phyloP scores from a whole-genome alignment of 2,113 vertebrate species.

The Rhineura floridana region DNA sequence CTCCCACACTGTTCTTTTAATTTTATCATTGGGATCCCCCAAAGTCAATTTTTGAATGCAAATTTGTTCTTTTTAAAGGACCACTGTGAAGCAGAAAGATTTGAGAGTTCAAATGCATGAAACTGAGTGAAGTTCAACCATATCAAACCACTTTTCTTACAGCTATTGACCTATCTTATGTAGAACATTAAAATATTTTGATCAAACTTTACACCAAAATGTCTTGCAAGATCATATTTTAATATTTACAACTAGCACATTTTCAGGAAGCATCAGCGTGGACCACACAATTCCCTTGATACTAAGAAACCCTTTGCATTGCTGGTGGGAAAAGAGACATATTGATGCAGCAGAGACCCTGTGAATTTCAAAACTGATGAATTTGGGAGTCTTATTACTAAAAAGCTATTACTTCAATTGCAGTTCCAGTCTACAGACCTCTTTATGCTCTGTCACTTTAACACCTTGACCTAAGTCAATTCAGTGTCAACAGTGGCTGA shows the following conservation, averaged over 20 bases:
- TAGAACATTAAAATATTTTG: neutral
- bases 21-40: constrained; percentile 34
- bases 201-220: constrained; percentile 1
- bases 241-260: neutral
- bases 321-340: neutral
- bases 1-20: constrained; percentile 42
- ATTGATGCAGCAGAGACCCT: too few species aligned
- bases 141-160: constrained; percentile 6
- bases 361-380: neutral
- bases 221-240: neutral
- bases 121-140: constrained; percentile 8
- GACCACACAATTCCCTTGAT: neutral
- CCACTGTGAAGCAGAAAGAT: constrained; percentile 4
- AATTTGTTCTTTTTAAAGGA: constrained; percentile 10
- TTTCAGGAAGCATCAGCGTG: neutral
- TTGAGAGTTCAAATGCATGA: constrained; percentile 23
- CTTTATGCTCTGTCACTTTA: neutral
- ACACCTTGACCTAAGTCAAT: neutral
- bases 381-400: neutral
- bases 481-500: neutral
- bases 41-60: neutral
- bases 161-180: constrained; percentile 1
- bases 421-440: neutral
- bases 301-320: neutral
- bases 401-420: neutral